These are phyloP conservation scores for Acinonyx jubatus DNA, from an alignment of 2,113 vertebrate genomes.

Conservation along the genomic window DNA sequence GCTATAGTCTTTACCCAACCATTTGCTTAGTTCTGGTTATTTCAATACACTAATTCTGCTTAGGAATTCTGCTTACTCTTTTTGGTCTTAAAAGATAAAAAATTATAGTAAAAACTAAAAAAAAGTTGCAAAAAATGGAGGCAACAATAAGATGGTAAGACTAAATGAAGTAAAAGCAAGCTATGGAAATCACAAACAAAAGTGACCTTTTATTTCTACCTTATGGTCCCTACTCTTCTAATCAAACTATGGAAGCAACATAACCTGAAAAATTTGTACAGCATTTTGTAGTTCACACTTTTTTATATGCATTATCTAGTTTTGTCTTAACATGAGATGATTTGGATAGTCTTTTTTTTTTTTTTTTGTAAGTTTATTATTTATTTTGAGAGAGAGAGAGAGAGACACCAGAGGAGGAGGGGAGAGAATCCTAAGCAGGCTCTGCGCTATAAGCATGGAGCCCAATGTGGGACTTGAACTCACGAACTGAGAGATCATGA, in stretches of 20 bases:
- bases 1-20: not conserved
- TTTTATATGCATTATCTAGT: not conserved
- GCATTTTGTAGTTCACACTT: not conserved
- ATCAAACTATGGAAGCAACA: not conserved
- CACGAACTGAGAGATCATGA: too few species aligned
- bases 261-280: not conserved
- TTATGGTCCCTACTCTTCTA: not conserved
- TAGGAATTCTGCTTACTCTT: not conserved
- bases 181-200: not conserved
- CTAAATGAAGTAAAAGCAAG: not conserved
- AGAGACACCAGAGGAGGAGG: too few species aligned
- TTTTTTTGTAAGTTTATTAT: too few species aligned
- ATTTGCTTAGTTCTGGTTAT: not conserved
- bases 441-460: too few species aligned
- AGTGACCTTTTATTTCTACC: not conserved
- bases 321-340: not conserved
- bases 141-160: not conserved
- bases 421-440: too few species aligned
- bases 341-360: not conserved
- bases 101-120: not conserved
- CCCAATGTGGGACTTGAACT: too few species aligned
- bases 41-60: not conserved
- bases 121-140: not conserved
- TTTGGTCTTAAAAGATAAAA: slow-evolving; percentile 30
- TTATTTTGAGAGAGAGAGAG: too few species aligned